These are phyloP conservation scores for Drosophila kepulauana DNA, from an alignment of 1,140 invertebrate genomes.

Conservation along the genomic window DNA sequence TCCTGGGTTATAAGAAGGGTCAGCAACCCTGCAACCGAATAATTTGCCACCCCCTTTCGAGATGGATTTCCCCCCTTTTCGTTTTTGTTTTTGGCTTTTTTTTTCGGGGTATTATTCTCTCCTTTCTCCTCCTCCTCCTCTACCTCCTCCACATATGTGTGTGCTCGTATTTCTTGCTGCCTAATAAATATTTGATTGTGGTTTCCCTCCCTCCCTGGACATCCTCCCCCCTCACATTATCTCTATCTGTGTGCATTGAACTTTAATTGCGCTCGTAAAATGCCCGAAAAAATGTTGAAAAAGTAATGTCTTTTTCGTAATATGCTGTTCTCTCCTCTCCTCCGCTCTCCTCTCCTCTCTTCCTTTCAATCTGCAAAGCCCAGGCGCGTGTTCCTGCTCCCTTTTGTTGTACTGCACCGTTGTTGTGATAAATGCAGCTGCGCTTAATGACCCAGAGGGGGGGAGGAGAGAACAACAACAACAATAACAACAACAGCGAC, in stretches of 20 bases:
- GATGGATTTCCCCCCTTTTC: background rate
- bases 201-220: slow-evolving; percentile 3
- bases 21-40: slow-evolving; percentile 21
- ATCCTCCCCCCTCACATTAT: slow-evolving; percentile 3
- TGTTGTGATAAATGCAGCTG: slow-evolving; percentile 55
- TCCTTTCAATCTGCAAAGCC: too few species aligned
- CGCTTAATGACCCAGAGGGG: slow-evolving; percentile 54
- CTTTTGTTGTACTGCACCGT: background rate
- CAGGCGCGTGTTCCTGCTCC: slow-evolving; percentile 21
- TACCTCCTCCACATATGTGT: too few species aligned
- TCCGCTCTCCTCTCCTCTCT: too few species aligned
- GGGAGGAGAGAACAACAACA: background rate
- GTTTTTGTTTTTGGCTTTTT: background rate
- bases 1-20: background rate
- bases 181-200: slow-evolving; percentile 55
- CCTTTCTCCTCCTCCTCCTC: too few species aligned
- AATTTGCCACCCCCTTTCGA: slow-evolving; percentile 3
- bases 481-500: slow-evolving; percentile 24
- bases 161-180: background rate
- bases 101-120: too few species aligned
- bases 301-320: background rate
- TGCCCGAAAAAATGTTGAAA: slow-evolving; percentile 19
- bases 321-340: background rate
- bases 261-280: slow-evolving; percentile 70
- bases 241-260: slow-evolving; percentile 56